Evolutionary conservation across 2,888 invertebrate genomes (phyloP), one percentile per base, ranked within the genome.

Genomic region (Diadegma fenestrale): DNA sequence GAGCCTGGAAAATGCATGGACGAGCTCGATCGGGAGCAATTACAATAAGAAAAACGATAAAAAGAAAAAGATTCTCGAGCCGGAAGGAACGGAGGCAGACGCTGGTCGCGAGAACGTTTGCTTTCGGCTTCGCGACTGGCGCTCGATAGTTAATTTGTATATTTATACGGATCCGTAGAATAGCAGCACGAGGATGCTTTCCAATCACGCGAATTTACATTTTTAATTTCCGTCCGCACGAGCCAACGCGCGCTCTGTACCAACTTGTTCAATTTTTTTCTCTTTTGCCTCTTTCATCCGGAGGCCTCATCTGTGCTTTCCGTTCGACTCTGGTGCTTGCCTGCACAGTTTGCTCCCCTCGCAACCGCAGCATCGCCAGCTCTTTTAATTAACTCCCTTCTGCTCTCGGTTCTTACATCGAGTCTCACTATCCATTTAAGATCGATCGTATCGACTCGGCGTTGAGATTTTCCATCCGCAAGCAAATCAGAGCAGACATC

Each of bases 191-290:
- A 80, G 75, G 61, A 61, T 84, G 69, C 81, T 90, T 90, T 90
- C 89, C 92, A 91, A 91, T 92, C 91, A 89, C 89, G 87, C 84
- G 84, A 88, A 92, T 92, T 92, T 91, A 90, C 91, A 92, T 92
- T 92, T 92, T 92, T 92, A 92, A 90, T 91, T 91, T 91, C 91
- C 91, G 90, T 87, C 90, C 69, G 75, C 78, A 79, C 76, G 72
- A 69, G 77, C 77, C 85, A 82, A 77, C 58, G 43, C 72, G 48
- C 33, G 3, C 30, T 51, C 43, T 30, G 75, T 69, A 41, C 48
- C 69, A 17, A 37, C 19, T 48, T 54, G 66, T 61, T 66, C 80
- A 80, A 61, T 80, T 64, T 63, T 82, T 64, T 37, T 80, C 58
- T 69, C 58, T 69, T 78, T 43, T 68, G 48, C 80, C 81, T 76